Evolutionary conservation across 2,888 invertebrate species (phyloP).

Genomic region (Theretra japonica): DNA sequence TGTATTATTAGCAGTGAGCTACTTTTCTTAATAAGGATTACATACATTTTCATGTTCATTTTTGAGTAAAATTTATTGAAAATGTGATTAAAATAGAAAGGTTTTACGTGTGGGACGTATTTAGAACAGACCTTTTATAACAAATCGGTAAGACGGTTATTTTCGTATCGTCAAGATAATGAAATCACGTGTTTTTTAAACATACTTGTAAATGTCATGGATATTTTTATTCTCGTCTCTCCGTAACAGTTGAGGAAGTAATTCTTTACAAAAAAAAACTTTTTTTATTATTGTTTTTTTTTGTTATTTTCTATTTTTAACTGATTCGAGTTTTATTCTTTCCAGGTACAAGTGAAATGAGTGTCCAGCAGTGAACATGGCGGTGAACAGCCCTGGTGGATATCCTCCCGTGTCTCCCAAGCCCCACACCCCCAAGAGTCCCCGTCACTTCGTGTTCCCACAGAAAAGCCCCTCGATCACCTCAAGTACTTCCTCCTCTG

Average conservation of each 20-base stretch:
- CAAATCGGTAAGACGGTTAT: background rate
- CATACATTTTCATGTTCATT: background rate
- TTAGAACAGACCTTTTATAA: background rate
- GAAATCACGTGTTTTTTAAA: background rate
- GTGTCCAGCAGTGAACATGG: constrained; percentile 71
- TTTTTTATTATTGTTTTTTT: too few relatives aligned
- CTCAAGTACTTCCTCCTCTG: constrained; percentile 82
- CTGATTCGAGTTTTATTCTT: constrained; percentile 47
- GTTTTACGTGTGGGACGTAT: constrained; percentile 3
- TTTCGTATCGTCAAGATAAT: background rate
- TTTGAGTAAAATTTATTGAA: background rate
- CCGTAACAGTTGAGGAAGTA: too few relatives aligned
- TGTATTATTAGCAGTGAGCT: too few relatives aligned
- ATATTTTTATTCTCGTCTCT: too few relatives aligned
- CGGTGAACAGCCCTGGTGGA: constrained; percentile 85
- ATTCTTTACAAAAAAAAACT: too few relatives aligned
- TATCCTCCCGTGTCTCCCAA: constrained; percentile 84
- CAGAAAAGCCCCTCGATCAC: constrained; percentile 82
- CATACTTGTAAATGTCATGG: background rate
- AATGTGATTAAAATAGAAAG: background rate
- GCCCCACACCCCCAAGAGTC: constrained; percentile 82
- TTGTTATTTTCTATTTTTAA: background rate
- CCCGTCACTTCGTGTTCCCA: constrained; percentile 82
- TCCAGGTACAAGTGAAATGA: constrained; percentile 71
- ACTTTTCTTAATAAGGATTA: background rate